Percentiles rank a stretch among this genome's conserved stretches.
These are phyloP conservation scores for Drepana arcuata DNA, from an alignment of 1,140 invertebrate species.

Conservation along the genomic window DNA sequence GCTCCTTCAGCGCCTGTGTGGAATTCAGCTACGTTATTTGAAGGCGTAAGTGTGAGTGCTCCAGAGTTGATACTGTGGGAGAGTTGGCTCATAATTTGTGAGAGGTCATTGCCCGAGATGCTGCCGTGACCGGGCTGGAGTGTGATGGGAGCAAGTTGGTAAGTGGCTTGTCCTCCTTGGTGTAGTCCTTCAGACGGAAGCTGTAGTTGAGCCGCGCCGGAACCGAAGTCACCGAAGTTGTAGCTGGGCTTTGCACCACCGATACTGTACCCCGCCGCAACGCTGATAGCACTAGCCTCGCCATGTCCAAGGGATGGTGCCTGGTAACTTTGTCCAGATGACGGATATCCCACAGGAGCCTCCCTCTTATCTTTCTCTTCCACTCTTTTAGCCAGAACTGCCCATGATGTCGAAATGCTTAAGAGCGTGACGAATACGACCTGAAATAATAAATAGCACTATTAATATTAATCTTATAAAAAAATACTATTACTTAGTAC, in stretches of 20 bases:
- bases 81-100: slow-evolving; percentile 56
- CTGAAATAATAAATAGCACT: slow-evolving; percentile 31
- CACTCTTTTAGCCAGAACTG: slow-evolving; percentile 32
- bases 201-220: slow-evolving; percentile 34
- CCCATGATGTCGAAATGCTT: slow-evolving; percentile 44
- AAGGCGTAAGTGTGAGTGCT: slow-evolving; percentile 33
- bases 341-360: slow-evolving; percentile 31
- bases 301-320: slow-evolving; percentile 36
- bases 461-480: slow-evolving; percentile 6
- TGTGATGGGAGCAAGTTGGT: slow-evolving; percentile 52
- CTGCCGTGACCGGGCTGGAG: slow-evolving; percentile 38
- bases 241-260: slow-evolving; percentile 51
- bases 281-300: slow-evolving; percentile 48
- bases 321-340: slow-evolving; percentile 31
- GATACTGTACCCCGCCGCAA: slow-evolving; percentile 60
- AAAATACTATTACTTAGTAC: slow-evolving; percentile 18
- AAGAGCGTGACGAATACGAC: slow-evolving; percentile 41
- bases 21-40: slow-evolving; percentile 17
- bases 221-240: slow-evolving; percentile 33
- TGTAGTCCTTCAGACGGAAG: slow-evolving; percentile 34
- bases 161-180: slow-evolving; percentile 31
- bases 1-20: slow-evolving; percentile 23
- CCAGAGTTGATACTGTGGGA: slow-evolving; percentile 45
- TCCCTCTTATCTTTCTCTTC: slow-evolving; percentile 61
- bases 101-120: slow-evolving; percentile 39